These are phyloP conservation scores for Erethizon dorsatum DNA, from an alignment of 2,797 vertebrate species.

Conservation along the genomic window DNA sequence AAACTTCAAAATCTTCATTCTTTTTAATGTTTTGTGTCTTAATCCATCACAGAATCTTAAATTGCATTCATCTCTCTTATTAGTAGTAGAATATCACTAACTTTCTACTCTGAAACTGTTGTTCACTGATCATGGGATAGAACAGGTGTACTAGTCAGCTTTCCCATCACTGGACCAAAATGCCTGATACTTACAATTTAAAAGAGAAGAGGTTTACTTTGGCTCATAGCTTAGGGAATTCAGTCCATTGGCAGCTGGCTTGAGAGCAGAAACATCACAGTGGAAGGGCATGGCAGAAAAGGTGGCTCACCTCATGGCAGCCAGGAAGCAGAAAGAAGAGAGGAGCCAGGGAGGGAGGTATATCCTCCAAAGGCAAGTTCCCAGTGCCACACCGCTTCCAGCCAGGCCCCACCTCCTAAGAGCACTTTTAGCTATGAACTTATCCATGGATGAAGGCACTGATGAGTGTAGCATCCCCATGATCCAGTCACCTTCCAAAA, in stretches of 20 bases:
- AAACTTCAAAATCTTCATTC: neutral
- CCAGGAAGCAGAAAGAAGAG: neutral
- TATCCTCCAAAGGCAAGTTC: neutral
- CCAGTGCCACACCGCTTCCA: neutral
- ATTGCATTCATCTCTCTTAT: neutral
- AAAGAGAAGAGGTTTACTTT: neutral
- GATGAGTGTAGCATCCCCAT: neutral
- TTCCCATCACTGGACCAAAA: neutral
- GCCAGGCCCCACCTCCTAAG: neutral
- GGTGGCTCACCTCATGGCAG: neutral
- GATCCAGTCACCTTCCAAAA: neutral
- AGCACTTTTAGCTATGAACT: neutral
- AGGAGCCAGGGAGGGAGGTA: neutral
- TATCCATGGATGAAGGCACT: neutral
- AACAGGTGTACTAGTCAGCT: neutral
- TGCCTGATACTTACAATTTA: neutral
- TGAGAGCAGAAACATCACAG: neutral
- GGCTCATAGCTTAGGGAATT: neutral
- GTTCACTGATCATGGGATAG: neutral
- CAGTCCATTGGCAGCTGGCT: neutral
- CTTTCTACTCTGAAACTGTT: neutral
- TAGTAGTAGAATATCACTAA: neutral
- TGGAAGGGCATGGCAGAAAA: neutral
- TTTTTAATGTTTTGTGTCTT: neutral
- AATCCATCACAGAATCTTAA: neutral